Conservation (phyloP, 2,888 invertebrate genomes). For the Trichogramma evanescens region DNA sequence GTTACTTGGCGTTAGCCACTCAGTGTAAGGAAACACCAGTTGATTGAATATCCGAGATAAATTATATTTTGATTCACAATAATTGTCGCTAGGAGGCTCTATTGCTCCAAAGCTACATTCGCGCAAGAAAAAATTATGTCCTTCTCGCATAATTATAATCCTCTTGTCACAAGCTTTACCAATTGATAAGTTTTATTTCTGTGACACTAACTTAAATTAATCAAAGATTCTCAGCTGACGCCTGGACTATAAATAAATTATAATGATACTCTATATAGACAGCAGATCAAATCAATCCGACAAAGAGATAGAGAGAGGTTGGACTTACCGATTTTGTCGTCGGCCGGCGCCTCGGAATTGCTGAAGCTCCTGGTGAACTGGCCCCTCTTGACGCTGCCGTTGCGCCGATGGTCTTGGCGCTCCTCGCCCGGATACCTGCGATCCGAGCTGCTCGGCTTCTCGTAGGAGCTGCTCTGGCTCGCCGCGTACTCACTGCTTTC, state of each 20-base stretch:
- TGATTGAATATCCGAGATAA: too few species aligned
- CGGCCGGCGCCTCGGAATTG: conserved; percentile 73
- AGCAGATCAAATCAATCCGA: not conserved
- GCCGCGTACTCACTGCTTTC: conserved; percentile 46
- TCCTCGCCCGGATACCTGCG: conserved; percentile 35
- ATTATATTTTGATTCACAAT: too few species aligned
- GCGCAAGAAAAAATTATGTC: not conserved
- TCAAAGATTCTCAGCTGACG: not conserved
- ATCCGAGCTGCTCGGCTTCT: conserved; percentile 32
- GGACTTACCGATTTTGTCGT: conserved; percentile 71
- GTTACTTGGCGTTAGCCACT: too few species aligned
- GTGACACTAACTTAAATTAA: too few species aligned
- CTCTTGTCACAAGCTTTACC: too few species aligned
- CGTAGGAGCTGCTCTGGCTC: conserved; percentile 43
- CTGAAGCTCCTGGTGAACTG: conserved; percentile 74
- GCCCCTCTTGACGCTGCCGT: conserved; percentile 52
- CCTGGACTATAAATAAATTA: not conserved
- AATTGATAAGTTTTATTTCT: too few species aligned
- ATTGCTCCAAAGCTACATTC: too few species aligned
- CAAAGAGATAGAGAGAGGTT: not conserved
- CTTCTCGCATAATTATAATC: not conserved
- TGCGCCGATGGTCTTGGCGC: conserved; percentile 27
- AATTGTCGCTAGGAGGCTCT: too few species aligned
- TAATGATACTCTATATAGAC: not conserved
- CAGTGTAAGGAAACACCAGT: too few species aligned